phyloP scores from a whole-genome alignment of 2,113 vertebrate species.

The Psettodes erumei region DNA sequence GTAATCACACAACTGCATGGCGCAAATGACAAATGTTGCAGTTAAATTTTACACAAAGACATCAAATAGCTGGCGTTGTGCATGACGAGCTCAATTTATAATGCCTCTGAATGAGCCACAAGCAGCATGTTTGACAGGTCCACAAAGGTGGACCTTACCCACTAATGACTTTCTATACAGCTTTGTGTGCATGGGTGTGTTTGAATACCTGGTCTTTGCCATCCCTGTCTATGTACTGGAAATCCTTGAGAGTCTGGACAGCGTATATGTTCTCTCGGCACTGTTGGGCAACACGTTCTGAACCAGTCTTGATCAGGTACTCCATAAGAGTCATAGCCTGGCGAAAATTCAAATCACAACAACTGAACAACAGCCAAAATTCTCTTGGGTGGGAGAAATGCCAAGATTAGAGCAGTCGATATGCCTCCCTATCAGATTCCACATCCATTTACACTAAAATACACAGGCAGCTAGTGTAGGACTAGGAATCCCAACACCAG shows the following conservation, averaged over 20 bases:
- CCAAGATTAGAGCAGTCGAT: neutral
- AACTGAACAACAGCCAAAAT: neutral
- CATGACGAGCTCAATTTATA: slow-evolving; percentile 44
- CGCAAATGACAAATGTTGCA: neutral
- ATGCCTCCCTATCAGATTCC: neutral
- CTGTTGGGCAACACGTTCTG: slow-evolving; percentile 93
- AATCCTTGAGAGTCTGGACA: slow-evolving; percentile 94
- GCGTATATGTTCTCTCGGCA: slow-evolving; percentile 95
- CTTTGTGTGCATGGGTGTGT: slow-evolving; percentile 14
- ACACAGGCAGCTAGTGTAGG: neutral
- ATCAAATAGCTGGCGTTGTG: slow-evolving; percentile 6
- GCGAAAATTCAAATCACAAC: slow-evolving; percentile 9
- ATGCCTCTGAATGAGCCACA: slow-evolving; percentile 33
- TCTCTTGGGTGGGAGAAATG: neutral
- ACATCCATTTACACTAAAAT: neutral
- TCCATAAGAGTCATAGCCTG: slow-evolving; percentile 96
- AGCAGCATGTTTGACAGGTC: slow-evolving; percentile 40
- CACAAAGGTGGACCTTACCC: slow-evolving; percentile 20
- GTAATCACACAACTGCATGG: neutral
- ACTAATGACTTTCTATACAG: slow-evolving; percentile 17
- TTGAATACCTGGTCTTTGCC: slow-evolving; percentile 90
- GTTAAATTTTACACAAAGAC: neutral
- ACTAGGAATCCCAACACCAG: neutral
- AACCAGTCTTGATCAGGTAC: slow-evolving; percentile 94
- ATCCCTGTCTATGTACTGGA: slow-evolving; percentile 92